Percentiles rank a stretch among this genome's conserved stretches.
Conservation (phyloP, 2,888 invertebrate genomes). For the Stenodema calcarata region DNA sequence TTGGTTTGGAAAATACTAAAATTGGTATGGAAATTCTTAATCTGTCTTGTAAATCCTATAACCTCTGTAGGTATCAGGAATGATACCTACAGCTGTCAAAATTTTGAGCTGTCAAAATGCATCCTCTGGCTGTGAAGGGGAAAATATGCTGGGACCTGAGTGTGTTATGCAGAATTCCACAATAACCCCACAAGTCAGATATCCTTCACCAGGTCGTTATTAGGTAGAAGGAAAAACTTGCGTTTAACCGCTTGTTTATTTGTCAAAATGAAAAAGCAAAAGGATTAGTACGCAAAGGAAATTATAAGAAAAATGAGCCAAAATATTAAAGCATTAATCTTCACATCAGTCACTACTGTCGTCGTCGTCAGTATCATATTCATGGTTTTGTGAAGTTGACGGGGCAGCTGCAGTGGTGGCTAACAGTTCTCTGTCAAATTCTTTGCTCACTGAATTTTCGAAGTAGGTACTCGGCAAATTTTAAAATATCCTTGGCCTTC, state of each 20-base stretch:
- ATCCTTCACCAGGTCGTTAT: conserved; percentile 1
- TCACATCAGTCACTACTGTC: neutral
- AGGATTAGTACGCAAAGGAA: neutral
- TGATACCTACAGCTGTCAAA: neutral
- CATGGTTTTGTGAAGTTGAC: too few species aligned
- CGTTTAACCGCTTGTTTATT: neutral
- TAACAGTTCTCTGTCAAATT: neutral
- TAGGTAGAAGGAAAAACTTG: neutral
- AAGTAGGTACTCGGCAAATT: neutral
- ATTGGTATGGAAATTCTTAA: too few species aligned
- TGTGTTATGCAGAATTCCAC: neutral
- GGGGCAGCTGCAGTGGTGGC: neutral
- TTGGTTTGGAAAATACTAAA: too few species aligned
- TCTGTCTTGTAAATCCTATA: too few species aligned
- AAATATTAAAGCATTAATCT: neutral
- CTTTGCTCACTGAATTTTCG: neutral
- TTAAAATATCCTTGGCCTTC: neutral
- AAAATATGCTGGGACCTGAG: conserved; percentile 27
- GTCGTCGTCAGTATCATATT: too few species aligned
- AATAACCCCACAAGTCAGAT: conserved; percentile 26
- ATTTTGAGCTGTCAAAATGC: neutral
- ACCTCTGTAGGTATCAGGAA: neutral
- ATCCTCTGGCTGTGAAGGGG: conserved; percentile 14
- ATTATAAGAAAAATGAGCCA: neutral
- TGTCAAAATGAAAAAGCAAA: conserved; percentile 6